Conservation (phyloP, 2,113 vertebrate genomes). For the Collichthys lucidus region DNA sequence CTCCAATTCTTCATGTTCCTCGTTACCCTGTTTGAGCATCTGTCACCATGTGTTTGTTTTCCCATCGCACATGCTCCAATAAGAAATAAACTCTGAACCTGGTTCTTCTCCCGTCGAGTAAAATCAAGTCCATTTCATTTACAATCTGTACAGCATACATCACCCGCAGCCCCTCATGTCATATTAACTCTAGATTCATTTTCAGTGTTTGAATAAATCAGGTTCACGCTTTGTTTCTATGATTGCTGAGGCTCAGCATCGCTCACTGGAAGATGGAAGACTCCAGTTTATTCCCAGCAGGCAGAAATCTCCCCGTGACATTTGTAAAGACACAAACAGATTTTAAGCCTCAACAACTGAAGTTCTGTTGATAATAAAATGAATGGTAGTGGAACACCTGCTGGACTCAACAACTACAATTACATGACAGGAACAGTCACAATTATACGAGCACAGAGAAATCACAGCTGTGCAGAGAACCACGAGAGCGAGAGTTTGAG, state of each 20-base stretch:
- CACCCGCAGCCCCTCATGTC: no score
- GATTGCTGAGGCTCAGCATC: not conserved
- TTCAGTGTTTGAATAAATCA: no score
- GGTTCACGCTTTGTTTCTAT: not conserved
- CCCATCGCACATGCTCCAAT: no score
- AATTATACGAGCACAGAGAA: constrained; percentile 2
- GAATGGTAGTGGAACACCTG: not conserved
- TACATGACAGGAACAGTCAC: not conserved
- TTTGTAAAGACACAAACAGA: not conserved
- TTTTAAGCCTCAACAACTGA: not conserved
- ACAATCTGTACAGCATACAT: not conserved
- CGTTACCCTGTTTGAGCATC: no score
- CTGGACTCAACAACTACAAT: constrained; percentile 6
- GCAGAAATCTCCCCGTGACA: not conserved
- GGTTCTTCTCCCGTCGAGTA: not conserved
- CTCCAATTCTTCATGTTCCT: no score
- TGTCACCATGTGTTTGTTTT: no score
- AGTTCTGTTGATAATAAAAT: not conserved
- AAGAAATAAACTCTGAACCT: no score
- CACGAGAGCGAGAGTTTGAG: not conserved
- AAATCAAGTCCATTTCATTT: not conserved
- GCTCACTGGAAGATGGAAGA: not conserved
- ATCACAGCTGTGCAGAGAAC: not conserved
- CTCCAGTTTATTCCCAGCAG: not conserved
- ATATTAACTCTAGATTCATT: no score